Percentiles rank a stretch among this genome's conserved stretches.
Conservation (phyloP, 2,888 invertebrate genomes). For the Hipparchia semele region DNA sequence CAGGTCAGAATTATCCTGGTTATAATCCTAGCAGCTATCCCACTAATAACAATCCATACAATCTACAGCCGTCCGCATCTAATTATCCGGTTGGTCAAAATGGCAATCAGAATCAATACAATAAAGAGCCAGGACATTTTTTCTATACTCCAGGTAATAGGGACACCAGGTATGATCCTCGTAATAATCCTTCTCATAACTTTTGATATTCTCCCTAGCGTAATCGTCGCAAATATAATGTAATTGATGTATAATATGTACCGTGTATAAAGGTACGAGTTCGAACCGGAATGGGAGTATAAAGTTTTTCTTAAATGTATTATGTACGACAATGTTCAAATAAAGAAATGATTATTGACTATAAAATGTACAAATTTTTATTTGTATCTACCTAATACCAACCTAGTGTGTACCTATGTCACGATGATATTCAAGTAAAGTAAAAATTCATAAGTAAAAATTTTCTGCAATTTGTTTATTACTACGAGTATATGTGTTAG, state of each 20-base stretch:
- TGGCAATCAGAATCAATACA: constrained; percentile 17
- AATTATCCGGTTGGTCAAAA: constrained; percentile 18
- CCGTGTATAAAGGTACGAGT: no score
- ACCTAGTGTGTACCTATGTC: no score
- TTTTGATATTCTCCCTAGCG: neutral
- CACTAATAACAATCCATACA: constrained; percentile 2
- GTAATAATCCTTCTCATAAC: constrained; percentile 46
- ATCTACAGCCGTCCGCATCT: constrained; percentile 4
- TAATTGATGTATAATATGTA: neutral
- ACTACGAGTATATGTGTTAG: no score
- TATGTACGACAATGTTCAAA: no score
- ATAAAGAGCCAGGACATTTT: constrained; percentile 28
- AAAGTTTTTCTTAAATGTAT: no score
- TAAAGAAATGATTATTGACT: no score
- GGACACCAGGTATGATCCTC: constrained; percentile 45
- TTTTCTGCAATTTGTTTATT: neutral
- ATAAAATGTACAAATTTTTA: no score
- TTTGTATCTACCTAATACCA: no score
- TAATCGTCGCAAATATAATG: neutral
- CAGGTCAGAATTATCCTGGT: constrained; percentile 1
- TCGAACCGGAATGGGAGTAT: no score
- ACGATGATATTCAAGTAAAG: no score
- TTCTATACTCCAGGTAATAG: constrained; percentile 23
- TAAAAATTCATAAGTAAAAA: no score
- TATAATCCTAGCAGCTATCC: constrained; percentile 5